Conservation (phyloP, 2,113 vertebrate species). For the Ondatra zibethicus region DNA sequence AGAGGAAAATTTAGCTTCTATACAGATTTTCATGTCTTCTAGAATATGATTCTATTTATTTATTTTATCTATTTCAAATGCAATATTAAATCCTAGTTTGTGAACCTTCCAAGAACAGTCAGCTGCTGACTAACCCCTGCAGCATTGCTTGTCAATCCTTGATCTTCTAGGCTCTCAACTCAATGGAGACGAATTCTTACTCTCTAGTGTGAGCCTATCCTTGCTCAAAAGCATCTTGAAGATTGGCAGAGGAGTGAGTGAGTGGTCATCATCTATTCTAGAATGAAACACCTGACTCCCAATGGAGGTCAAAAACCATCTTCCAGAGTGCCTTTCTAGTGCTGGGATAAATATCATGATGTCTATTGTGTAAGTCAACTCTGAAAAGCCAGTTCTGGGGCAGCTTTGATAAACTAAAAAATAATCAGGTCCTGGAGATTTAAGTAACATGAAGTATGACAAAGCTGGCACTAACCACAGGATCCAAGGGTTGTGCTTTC, state of each 20-base stretch:
- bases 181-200: background rate
- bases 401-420: background rate
- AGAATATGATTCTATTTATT: background rate
- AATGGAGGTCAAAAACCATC: background rate
- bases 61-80: background rate
- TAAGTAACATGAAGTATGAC: background rate
- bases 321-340: background rate
- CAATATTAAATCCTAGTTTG: background rate
- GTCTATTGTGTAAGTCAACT: background rate
- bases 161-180: background rate
- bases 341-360: background rate
- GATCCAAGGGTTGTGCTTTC: background rate
- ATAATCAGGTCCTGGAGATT: background rate
- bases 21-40: background rate
- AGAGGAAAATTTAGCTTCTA: conserved; percentile 12
- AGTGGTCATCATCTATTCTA: background rate
- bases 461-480: background rate
- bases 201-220: background rate
- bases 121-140: background rate
- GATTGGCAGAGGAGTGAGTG: background rate
- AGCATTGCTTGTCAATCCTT: background rate
- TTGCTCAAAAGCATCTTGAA: background rate
- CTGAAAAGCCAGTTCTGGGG: background rate
- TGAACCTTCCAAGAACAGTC: background rate
- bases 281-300: background rate